Base-by-base conservation (phyloP, 2,113 vertebrate genomes). In the Cyprinodon variegatus region DNA sequence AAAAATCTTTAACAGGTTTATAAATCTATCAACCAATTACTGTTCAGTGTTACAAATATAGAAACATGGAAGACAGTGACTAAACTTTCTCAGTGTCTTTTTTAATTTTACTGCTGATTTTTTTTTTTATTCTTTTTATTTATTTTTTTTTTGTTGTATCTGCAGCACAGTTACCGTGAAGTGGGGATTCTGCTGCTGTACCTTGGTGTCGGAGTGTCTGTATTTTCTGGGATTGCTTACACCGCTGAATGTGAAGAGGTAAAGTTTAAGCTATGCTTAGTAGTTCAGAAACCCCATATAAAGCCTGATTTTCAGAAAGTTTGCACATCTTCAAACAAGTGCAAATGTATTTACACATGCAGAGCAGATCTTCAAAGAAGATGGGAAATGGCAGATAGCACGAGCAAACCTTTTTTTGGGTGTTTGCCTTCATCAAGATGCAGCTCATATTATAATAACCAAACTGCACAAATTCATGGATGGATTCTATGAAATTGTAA, bases 101-200 rank as follows among this genome's bases (percentile, higher is more conserved):
- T 40, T 17, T n/a, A 57, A 57, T n/a, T 57, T 9, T 14, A 4
- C 12, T 11, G 12, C 70, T 11, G 2, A 37, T 7, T 11, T 13
- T 41, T 8, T 6, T 9, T 53, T 41, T 65, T 29, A 29, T 29
- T 7, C 11, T 13, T 41, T 8, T 6, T 6, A 4, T 53, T 41
- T 65, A 12, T 68, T 29, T 20, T 36, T 41, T 75, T 15, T 41
- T 0, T 76, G 14, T 90, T 91, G 91, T 66, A 61, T 73, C 92
- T 96, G 74, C 94, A 99, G 98, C 97, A 98, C 94, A 99, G 97
- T 86, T 99, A 99, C 93, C 93, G 97, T 12, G 98, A 99, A 85
- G 97, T 99, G 67, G 98, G 97, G 43, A 96, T 98, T 84, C 93
- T 99, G 59, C 94, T 99, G 86, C 96, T 99, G 37, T 99, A 99